phyloP scores from a whole-genome alignment of 2,888 invertebrate genomes.

The Campoletis raptor region DNA sequence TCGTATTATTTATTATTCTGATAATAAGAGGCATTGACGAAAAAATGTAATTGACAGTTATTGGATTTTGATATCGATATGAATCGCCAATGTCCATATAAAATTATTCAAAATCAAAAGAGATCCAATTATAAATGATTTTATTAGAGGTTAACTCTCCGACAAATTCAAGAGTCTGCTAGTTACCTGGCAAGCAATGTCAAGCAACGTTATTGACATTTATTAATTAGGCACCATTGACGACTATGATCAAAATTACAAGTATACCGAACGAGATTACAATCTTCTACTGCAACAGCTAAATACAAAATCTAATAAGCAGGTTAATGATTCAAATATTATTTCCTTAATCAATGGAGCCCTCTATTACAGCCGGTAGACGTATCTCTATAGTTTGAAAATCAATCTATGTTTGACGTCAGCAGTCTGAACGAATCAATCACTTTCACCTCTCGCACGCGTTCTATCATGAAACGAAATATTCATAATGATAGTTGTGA shows the following conservation, averaged over 20 bases:
- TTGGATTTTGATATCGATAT: not conserved
- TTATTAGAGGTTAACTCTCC: not conserved
- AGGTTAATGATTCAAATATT: not conserved
- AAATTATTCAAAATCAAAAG: not conserved
- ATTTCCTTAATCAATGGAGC: not conserved
- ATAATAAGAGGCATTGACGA: not conserved
- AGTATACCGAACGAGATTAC: not conserved
- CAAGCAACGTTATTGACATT: not conserved
- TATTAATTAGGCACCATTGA: not conserved
- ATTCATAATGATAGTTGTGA: constrained; percentile 51
- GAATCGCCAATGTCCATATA: not conserved
- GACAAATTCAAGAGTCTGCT: too few species aligned
- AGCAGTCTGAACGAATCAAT: constrained; percentile 49
- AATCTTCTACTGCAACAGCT: not conserved
- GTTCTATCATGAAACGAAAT: constrained; percentile 43
- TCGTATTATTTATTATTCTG: not conserved
- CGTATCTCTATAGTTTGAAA: constrained; percentile 13
- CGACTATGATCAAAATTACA: not conserved
- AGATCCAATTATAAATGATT: not conserved
- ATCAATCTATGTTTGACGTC: constrained; percentile 33
- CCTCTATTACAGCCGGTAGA: not conserved
- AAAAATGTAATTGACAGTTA: not conserved
- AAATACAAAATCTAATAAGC: not conserved
- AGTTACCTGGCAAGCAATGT: not conserved
- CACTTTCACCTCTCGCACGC: constrained; percentile 32